Evolutionary conservation across 2,797 vertebrate species (phyloP), one percentile per base, ranked within the genome.

Genomic region (Gorsachius magnificus): DNA sequence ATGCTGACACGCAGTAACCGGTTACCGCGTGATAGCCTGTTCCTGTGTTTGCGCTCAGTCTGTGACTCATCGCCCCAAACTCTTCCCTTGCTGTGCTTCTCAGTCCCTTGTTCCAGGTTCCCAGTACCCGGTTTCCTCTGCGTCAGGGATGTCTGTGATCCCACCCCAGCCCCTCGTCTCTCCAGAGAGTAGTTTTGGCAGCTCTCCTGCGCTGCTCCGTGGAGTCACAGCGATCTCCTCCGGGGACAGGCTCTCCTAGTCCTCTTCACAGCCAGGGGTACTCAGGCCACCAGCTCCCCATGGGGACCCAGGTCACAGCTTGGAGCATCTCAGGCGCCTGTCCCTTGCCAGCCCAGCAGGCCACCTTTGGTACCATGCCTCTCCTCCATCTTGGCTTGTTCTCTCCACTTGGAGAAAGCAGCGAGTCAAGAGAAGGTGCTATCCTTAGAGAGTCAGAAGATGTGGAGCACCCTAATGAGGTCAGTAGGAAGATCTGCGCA

Each of bases 61-160:
- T 75, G 56, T 96, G 96, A 96, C 95, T 97, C 96, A 96, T 61
- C 33, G 1, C 71, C 61, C 89, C 92, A 75, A 89, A 87, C 76
- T 88, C 79, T 91, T 91, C 85, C 57, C 85, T 72, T 83, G 82
- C 89, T 90, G 72, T 71, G 74, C 50, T 95, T 83, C 83, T 75
- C 69, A n/a, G 50, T 35, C 80, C 87, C 63, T 57, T 29, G 79
- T 96, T 96, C 94, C 85, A 97, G 87, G 70, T 95, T 95, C 89
- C 66, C 89, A 95, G 61, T 10, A 45, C 79, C 54, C 28, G 4
- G 45, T 90, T 95, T 95, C 90, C 85, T 94, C 46, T 87, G 72
- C 17, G 22, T 86, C 83, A 88, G 58, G 57, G 65, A 63, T 46
- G 64, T 76, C 83, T 95, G 54, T 9, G 61, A 63, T 79, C 25